phyloP scores from a whole-genome alignment of 2,888 invertebrate genomes.

The Liodrosophila aerea region DNA sequence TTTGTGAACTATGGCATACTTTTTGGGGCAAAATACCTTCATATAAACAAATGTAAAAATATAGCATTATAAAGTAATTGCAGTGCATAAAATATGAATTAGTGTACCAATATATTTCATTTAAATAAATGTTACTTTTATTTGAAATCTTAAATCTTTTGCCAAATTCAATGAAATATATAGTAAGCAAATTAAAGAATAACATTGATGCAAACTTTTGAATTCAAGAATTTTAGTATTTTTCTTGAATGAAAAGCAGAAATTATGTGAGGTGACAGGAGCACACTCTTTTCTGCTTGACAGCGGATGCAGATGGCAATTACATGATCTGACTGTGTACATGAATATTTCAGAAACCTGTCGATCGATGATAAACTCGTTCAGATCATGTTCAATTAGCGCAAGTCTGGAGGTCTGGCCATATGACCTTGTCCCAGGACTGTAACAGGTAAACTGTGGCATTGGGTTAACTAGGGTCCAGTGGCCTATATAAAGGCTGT shows the following conservation, averaged over 20 bases:
- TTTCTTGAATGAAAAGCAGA: neutral
- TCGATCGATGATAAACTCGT: conserved; percentile 69
- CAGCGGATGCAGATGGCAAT: conserved; percentile 17
- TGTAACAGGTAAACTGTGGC: conserved; percentile 57
- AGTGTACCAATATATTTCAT: too few species aligned
- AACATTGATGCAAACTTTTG: conserved; percentile 21
- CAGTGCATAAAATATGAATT: too few species aligned
- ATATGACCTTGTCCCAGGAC: conserved; percentile 63
- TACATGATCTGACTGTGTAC: conserved; percentile 19
- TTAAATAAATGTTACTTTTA: too few species aligned
- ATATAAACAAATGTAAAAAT: too few species aligned
- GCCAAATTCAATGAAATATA: too few species aligned
- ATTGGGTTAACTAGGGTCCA: conserved; percentile 62
- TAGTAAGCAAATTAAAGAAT: too few species aligned
- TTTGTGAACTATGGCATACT: too few species aligned
- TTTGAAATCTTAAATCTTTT: too few species aligned
- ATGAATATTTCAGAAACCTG: conserved; percentile 52
- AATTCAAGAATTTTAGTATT: neutral
- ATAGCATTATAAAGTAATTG: too few species aligned
- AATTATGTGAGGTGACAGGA: conserved; percentile 19
- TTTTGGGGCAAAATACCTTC: too few species aligned
- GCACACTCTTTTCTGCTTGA: conserved; percentile 1
- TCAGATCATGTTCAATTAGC: conserved; percentile 57
- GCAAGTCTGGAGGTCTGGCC: conserved; percentile 47
- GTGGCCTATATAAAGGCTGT: conserved; percentile 56